These are phyloP conservation scores for Ceriagrion tenellum DNA, from an alignment of 2,888 invertebrate genomes.

Conservation along the genomic window DNA sequence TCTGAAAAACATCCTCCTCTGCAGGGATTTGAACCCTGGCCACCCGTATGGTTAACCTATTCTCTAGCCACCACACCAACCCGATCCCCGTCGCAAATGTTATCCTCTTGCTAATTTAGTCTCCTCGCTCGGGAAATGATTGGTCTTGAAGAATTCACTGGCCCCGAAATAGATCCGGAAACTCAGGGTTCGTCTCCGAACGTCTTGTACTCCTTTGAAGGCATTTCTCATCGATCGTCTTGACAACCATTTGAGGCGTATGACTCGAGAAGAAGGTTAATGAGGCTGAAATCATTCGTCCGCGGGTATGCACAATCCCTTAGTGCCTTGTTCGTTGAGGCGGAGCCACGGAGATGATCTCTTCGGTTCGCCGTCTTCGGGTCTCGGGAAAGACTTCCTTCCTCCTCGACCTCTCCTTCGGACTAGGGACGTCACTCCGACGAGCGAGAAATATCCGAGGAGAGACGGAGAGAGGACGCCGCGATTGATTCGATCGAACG, in stretches of 20 bases:
- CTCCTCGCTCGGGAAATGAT: no score
- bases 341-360: not conserved
- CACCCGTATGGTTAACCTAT: no score
- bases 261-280: not conserved
- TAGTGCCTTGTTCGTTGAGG: not conserved
- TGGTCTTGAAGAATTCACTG: no score
- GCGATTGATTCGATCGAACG: not conserved
- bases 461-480: not conserved
- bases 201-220: not conserved
- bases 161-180: no score
- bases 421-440: not conserved
- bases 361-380: not conserved
- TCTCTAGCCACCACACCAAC: no score
- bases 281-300: not conserved
- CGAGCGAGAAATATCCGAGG: not conserved
- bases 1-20: no score
- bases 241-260: not conserved
- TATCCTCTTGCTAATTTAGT: no score
- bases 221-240: not conserved
- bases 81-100: no score
- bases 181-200: no score
- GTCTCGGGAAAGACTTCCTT: not conserved
- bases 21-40: no score
- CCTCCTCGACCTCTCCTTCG: not conserved
- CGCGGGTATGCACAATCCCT: not conserved